Evolutionary conservation across 2,113 vertebrate genomes (phyloP), one percentile per base, ranked within the genome.

Genomic region (Crotalus viridis): DNA sequence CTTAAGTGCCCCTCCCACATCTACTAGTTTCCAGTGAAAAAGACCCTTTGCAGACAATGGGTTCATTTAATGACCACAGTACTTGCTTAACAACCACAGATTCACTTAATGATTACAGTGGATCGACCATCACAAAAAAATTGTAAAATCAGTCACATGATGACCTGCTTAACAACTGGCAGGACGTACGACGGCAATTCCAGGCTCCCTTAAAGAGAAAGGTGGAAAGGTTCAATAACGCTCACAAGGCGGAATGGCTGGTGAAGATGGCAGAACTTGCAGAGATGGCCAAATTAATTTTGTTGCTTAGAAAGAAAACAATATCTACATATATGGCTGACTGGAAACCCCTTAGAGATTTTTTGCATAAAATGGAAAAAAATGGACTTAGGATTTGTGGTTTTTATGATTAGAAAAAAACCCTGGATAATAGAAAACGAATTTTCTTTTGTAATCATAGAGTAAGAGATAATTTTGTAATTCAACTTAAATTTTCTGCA

Each of bases 181-280:
- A 51, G 9, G 48, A 51, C 1, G 9, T 51, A 13, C 0, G 4
- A 13, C 10, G 0, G 1, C n/a, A n/a, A n/a, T n/a, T n/a, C 61
- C 61, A 69, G 64, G 28, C 28, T 69, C 64, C n/a, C 12, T 69
- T 15, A 69, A 69, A 69, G 28, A 28, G 28, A 69, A 69, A 69
- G 12, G 28, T 69, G n/a, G 64, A 69, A 69, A 69, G 61, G 10
- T 69, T 69, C 61, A 64, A 5, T 64, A 64, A 64, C 1, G 13
- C 12, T 28, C 26, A 64, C 56, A 57, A 57, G 52, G 12, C 0
- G 56, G 56, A 24, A 64, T 64, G 28, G 28, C 26, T 64, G 59
- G 61, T n/a, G 28, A 64, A 64, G 61, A 64, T 64, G 61, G n/a
- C 1, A 0, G 61, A n/a, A n/a, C 28, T n/a, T n/a, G 28, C 61